phyloP scores from a whole-genome alignment of 2,797 vertebrate species.

The Sylvilagus floridanus region DNA sequence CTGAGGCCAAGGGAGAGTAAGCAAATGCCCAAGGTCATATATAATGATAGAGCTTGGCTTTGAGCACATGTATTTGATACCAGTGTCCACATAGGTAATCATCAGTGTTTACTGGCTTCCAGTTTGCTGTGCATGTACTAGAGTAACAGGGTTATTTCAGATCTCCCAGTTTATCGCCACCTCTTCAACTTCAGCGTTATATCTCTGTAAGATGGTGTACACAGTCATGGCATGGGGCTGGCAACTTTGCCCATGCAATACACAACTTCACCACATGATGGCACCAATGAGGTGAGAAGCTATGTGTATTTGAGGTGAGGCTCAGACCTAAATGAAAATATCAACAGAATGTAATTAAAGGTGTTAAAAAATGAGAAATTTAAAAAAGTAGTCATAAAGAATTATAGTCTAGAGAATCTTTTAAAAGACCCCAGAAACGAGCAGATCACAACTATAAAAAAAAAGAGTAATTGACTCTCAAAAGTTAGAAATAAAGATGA shows the following conservation, averaged over 20 bases:
- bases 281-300: constrained; percentile 61
- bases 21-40: neutral
- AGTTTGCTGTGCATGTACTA: neutral
- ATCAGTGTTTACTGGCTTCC: neutral
- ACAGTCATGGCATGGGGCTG: neutral
- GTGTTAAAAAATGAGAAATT: constrained; percentile 32
- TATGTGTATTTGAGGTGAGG: neutral
- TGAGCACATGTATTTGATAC: neutral
- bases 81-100: neutral
- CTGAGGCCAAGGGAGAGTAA: neutral
- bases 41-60: neutral
- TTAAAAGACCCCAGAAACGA: constrained; percentile 47
- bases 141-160: neutral
- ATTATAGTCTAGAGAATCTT: constrained; percentile 30
- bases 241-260: neutral
- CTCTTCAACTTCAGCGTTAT: neutral
- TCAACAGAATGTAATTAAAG: constrained; percentile 59
- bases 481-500: constrained; percentile 76
- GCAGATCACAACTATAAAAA: constrained; percentile 36
- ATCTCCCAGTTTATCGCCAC: neutral
- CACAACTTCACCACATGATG: constrained; percentile 71
- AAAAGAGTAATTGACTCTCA: constrained; percentile 57
- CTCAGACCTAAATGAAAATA: constrained; percentile 33
- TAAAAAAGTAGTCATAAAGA: neutral
- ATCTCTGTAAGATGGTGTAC: neutral